Percentiles rank a stretch among this genome's conserved stretches.
Conservation (phyloP, 2,113 vertebrate genomes). For the Isichthys henryi region DNA sequence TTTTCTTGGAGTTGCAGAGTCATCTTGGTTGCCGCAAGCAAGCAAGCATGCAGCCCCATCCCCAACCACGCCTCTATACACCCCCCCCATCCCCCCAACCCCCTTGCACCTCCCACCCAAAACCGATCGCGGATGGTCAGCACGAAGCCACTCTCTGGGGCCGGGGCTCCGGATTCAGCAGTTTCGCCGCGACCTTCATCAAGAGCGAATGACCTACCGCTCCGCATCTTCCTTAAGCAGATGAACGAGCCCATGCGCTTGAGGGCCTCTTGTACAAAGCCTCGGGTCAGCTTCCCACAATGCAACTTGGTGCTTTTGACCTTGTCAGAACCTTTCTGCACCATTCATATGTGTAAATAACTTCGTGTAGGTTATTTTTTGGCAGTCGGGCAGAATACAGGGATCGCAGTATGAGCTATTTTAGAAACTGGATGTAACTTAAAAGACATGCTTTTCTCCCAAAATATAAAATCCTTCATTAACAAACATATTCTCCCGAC, state of each 20-base stretch:
- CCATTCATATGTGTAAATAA: background rate
- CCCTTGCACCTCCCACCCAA: constrained; percentile 12
- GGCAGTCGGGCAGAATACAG: background rate
- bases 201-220: constrained; percentile 28
- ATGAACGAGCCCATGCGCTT: constrained; percentile 25
- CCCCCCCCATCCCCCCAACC: constrained; percentile 2
- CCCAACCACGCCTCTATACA: background rate
- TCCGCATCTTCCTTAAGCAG: constrained; percentile 28
- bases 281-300: constrained; percentile 28
- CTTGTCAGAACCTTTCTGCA: background rate
- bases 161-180: constrained; percentile 20
- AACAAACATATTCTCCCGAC: constrained; percentile 44
- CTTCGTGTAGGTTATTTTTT: background rate
- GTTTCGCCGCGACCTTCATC: constrained; percentile 49
- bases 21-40: constrained; percentile 40
- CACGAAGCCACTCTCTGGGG: constrained; percentile 22
- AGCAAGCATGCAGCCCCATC: constrained; percentile 24
- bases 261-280: constrained; percentile 28
- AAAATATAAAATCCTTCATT: background rate
- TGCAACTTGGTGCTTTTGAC: background rate
- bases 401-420: background rate
- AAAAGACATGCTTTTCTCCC: background rate
- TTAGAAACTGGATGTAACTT: constrained; percentile 29
- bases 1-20: constrained; percentile 48
- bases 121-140: constrained; percentile 35